Base-by-base conservation (phyloP, 2,113 vertebrate species). In the Erinaceus europaeus region DNA sequence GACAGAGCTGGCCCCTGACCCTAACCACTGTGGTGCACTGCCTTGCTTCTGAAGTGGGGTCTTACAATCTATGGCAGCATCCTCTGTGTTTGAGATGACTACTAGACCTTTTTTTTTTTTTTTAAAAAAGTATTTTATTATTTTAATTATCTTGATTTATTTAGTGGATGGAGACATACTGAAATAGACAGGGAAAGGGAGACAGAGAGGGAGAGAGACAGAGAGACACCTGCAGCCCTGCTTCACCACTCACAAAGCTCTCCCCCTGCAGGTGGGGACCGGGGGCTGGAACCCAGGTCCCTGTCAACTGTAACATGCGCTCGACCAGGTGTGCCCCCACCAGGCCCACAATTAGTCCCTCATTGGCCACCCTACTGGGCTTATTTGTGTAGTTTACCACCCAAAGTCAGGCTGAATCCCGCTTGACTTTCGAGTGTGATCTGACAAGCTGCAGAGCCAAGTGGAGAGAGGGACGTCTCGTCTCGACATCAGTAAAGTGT, bases 361-460 rank as follows among this genome's bases (percentile, higher is more conserved):
- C n/a, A 46, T 20, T 71, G 46, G 18, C 62, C 32, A 50, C 55
- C 40, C 79, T 53, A 80, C n/a, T 72, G 36, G 36, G 53, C 32
- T 46, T 34, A 53, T 82, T 86, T 85, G 11, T n/a, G 82, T n/a
- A 76, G 85, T 76, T 90, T 40, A 77, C 52, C 61, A 27, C 32
- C 72, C 17, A 44, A 27, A 76, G 18, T 7, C n/a, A 23, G n/a
- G 62, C 18, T 52, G 50, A 81, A 74, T 53, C 55, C 55, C 32
- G 42, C 34, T 57, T 75, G 29, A 32, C 84, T 81, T 53, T 77
- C 38, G 75, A 92, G 48, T 11, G 36, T 79, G 53, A 69, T 62
- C 52, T 83, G 72, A 68, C 44, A 69, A 53, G 27, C 27, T 84
- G 17, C 57, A 91, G 21, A 84, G 23, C 83, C 75, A 79, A 7